Evolutionary conservation across 2,888 invertebrate species (phyloP), one percentile per base, ranked within the genome.

Genomic region (Rhingia campestris): DNA sequence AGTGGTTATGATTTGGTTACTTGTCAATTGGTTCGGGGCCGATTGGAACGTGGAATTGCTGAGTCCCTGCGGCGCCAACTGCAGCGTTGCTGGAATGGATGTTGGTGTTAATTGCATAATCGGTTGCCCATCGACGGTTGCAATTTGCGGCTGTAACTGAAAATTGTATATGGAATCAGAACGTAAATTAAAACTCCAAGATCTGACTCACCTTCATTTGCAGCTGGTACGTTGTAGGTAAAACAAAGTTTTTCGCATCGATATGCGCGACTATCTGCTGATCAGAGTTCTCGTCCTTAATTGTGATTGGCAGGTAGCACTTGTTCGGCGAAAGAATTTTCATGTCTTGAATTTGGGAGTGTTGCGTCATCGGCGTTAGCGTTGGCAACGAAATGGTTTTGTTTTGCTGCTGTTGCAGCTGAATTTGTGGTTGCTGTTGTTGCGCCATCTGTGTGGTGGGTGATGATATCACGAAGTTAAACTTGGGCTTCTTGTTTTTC

Each of bases 211-310:
- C 90, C 88, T 92, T 91, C 92, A 92, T 92, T 88, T 92, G 92
- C 70, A 92, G 87, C 75, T 91, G 91, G 87, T 91, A 91, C 58
- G 92, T 91, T 39, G 91, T 90, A 22, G 92, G 92, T 47, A 91
- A 82, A 9, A 91, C 87, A 37, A 91, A 88, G 86, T 91, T 91
- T 81, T 91, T 91, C 4, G 91, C 89, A 86, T 91, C 91, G 69
- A 91, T 91, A 51, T 91, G 91, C 0, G 91, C 91, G 3, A 91
- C 90, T 69, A 91, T 90, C 86, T 91, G 91, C 75, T 91, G 91
- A 85, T 91, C 91, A 0, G 90, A 90, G 74, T 89, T 90, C 51
- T 90, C 90, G 73, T 91, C 91, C 6, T 91, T 90, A 47, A 91
- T 90, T 3, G 91, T 91, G 10, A 91, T 91, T 6, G 91, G 91